These are phyloP conservation scores for Clusia tigrina DNA, from an alignment of 2,888 invertebrate genomes.

Conservation along the genomic window DNA sequence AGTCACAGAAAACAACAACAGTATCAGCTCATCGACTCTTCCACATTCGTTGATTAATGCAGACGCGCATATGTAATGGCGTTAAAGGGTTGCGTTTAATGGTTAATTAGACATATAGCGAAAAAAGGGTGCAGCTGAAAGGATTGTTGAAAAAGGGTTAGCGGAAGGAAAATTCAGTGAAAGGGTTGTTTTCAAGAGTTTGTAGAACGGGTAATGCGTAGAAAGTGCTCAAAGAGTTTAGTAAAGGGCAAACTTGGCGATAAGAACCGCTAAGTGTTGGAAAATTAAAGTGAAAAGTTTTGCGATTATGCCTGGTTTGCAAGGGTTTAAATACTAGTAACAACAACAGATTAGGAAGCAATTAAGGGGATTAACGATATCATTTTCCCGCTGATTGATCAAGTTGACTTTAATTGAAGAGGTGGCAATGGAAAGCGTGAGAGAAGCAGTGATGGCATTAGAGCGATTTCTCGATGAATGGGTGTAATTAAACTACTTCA, in stretches of 20 bases:
- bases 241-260: conserved; percentile 1
- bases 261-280: neutral
- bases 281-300: neutral
- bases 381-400: neutral
- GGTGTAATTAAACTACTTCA: too few relatives aligned
- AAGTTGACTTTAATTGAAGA: neutral
- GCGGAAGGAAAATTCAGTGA: neutral
- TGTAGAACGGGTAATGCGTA: neutral
- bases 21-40: neutral
- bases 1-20: neutral
- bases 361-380: neutral
- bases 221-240: neutral
- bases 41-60: neutral
- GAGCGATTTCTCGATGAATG: too few relatives aligned
- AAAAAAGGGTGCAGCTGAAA: neutral
- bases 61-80: neutral
- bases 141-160: neutral
- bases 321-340: neutral
- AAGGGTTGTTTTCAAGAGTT: neutral
- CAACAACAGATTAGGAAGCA: neutral
- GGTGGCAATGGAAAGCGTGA: neutral
- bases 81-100: conserved; percentile 12
- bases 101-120: neutral
- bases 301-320: conserved; percentile 5
- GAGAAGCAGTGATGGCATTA: neutral